These are phyloP conservation scores for Tetranychus truncatus DNA, from an alignment of 2,888 invertebrate species.

Conservation along the genomic window DNA sequence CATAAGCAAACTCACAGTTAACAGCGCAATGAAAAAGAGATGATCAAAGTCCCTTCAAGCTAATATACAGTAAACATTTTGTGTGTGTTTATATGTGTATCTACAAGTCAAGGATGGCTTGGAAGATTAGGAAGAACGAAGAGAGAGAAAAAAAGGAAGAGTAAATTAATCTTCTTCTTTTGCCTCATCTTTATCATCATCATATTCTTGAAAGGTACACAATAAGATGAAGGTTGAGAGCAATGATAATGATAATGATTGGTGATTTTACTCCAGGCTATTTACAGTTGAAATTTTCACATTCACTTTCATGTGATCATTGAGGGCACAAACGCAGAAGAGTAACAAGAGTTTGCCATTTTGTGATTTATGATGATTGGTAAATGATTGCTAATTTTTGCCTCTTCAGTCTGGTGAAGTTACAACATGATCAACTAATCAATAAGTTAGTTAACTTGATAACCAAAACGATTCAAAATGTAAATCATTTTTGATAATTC, in stretches of 20 bases:
- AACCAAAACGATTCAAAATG: too few relatives aligned
- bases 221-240: conserved; percentile 12
- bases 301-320: not conserved
- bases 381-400: too few relatives aligned
- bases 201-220: not conserved
- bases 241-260: not conserved
- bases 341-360: too few relatives aligned
- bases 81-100: too few relatives aligned
- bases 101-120: not conserved
- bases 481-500: too few relatives aligned
- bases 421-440: not conserved
- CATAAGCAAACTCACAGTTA: not conserved
- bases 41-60: not conserved
- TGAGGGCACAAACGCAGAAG: not conserved
- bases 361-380: too few relatives aligned
- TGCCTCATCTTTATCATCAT: conserved; percentile 9
- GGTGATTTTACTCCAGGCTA: not conserved
- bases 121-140: not conserved
- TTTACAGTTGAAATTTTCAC: not conserved
- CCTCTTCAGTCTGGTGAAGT: too few relatives aligned
- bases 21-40: not conserved
- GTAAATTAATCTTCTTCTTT: conserved; percentile 4
- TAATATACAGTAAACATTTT: not conserved
- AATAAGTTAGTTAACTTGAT: not conserved
- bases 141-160: conserved; percentile 1